Conservation (phyloP, 2,888 invertebrate species). For the Polydrusus cervinus region DNA sequence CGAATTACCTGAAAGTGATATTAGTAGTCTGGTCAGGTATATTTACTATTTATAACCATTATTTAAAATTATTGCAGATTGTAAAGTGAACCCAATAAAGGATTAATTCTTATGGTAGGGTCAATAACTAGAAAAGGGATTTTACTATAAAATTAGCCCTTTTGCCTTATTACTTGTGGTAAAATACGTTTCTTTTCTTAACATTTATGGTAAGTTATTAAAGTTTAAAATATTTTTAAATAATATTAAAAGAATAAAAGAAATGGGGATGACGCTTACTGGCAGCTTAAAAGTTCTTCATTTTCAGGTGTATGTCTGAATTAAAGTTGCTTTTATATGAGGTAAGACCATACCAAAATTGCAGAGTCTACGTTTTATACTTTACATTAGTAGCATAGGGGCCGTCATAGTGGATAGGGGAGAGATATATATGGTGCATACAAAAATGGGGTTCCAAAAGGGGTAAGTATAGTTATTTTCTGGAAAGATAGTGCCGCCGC, state of each 20-base stretch:
- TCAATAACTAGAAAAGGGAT: neutral
- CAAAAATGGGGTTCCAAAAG: too few relatives aligned
- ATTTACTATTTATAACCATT: slow-evolving; percentile 13
- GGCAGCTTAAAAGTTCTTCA: too few relatives aligned
- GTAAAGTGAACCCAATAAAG: slow-evolving; percentile 11
- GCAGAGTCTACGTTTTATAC: too few relatives aligned
- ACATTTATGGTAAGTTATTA: slow-evolving; percentile 8
- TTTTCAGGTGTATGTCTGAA: too few relatives aligned
- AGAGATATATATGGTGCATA: too few relatives aligned
- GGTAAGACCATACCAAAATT: too few relatives aligned
- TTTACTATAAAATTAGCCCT: neutral
- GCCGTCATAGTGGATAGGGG: too few relatives aligned
- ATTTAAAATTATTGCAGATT: slow-evolving; percentile 4
- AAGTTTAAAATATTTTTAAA: slow-evolving; percentile 10
- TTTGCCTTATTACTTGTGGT: slow-evolving; percentile 14
- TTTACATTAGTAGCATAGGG: too few relatives aligned
- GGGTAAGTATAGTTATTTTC: too few relatives aligned
- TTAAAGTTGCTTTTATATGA: too few relatives aligned
- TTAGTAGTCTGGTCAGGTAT: slow-evolving; percentile 32
- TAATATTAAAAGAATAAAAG: slow-evolving; percentile 6
- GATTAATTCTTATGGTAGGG: slow-evolving; percentile 2
- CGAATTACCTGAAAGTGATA: neutral
- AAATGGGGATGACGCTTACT: neutral
- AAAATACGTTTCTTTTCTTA: slow-evolving; percentile 1
- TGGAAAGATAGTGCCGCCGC: too few relatives aligned